Evolutionary conservation across 2,888 invertebrate species (phyloP), one percentile per base, ranked within the genome.

Genomic region (Pollenia labialis): DNA sequence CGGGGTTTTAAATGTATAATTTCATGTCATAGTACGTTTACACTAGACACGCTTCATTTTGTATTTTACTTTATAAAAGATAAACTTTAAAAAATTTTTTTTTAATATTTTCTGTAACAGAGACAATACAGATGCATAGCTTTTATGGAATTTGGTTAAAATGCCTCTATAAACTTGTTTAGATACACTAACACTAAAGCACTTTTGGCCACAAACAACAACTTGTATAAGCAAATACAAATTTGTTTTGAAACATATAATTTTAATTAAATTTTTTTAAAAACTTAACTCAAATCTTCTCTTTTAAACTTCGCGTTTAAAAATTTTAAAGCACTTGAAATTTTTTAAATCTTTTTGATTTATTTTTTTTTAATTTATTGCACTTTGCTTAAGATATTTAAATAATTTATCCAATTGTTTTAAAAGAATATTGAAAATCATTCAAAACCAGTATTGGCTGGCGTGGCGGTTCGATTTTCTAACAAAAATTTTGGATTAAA

Each of bases 131-230:
- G 60, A 42, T 80, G 23, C 54, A 76, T 81, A 18, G 42, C 16
- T 71, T 46, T 50, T 10, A 56, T 42, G 14, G 62, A 81, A 79
- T 76, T 77, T 83, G 81, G 81, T 69, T 74, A 80, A 72, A 77
- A 86, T 89, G 88, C 88, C 87, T 88, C 12, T 88, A 87, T 88
- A 90, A 90, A 90, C 90, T 90, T 90, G 89, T 89, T 89, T 89
- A 89, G 89, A 89, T 88, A 89, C 89, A 90, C 83, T 66, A 71
- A 85, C 62, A 88, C 88, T 83, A 23, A 46, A 44, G 50, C 64
- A 60, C 66, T 66, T 54, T 69, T n/a, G 11, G 64, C 52, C 50
- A 62, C 72, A 60, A 68, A 23, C 79, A 85, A 74, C 66, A 62
- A 32, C 6, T 32, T 85, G 75, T 79, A 60, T 58, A 68, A 9